Evolutionary conservation across 2,113 vertebrate species (phyloP).

Genomic region (Melanostigma gelatinosum): DNA sequence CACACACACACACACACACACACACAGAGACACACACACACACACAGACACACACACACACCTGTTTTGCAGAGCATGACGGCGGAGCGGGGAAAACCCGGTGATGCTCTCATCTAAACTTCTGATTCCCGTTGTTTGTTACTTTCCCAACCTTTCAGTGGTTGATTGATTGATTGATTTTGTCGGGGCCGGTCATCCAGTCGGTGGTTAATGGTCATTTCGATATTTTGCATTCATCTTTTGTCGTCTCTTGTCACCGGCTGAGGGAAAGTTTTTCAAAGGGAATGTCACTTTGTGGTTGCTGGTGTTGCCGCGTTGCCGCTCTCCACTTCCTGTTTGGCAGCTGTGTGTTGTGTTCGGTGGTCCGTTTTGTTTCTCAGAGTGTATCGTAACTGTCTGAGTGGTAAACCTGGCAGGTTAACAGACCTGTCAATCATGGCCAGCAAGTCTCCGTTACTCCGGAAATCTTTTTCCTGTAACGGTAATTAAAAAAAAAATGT

Average conservation of each 20-base stretch:
- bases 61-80: constrained; percentile 6
- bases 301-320: constrained; percentile 41
- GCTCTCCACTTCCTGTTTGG: constrained; percentile 46
- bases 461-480: neutral
- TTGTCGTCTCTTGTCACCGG: neutral
- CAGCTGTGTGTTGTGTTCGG: constrained; percentile 17
- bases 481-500: too few relatives aligned
- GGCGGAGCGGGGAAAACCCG: neutral
- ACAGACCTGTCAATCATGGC: neutral
- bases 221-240: neutral
- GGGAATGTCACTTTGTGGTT: constrained; percentile 36
- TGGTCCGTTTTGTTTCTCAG: too few relatives aligned
- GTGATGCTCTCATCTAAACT: constrained; percentile 1
- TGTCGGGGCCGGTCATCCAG: neutral
- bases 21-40: neutral
- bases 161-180: neutral
- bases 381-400: too few relatives aligned
- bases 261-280: constrained; percentile 23
- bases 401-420: neutral
- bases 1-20: constrained; percentile 3
- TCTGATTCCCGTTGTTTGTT: neutral
- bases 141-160: too few relatives aligned
- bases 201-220: too few relatives aligned
- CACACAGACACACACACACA: constrained; percentile 1
- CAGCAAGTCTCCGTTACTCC: neutral